These are phyloP conservation scores for Onychomys arenicola DNA, from an alignment of 2,797 vertebrate genomes.

Conservation along the genomic window DNA sequence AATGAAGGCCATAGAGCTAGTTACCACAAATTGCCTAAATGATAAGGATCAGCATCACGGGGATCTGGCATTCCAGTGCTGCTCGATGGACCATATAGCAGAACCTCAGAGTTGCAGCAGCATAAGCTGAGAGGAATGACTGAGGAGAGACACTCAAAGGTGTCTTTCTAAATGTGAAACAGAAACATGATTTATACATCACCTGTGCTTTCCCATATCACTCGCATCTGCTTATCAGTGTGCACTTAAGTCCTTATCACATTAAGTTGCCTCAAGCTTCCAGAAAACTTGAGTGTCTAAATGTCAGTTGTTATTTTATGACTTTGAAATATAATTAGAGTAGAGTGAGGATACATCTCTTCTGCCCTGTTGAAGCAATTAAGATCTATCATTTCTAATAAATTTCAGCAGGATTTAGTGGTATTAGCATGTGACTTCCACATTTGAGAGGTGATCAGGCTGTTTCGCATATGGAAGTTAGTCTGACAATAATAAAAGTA, in stretches of 20 bases:
- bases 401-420: neutral
- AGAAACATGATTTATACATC: neutral
- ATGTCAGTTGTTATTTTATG: neutral
- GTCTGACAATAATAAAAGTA: neutral
- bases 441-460: neutral
- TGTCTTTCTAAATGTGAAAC: neutral
- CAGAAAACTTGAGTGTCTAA: neutral
- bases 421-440: neutral
- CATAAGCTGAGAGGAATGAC: neutral
- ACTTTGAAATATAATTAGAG: slow-evolving; percentile 8
- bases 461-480: neutral
- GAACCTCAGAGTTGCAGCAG: neutral
- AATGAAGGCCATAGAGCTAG: neutral
- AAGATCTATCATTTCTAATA: neutral
- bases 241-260: neutral
- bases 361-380: neutral
- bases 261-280: neutral
- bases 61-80: neutral
- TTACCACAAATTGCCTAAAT: neutral
- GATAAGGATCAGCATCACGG: too few relatives aligned
- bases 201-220: neutral
- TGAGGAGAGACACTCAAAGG: neutral
- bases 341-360: neutral
- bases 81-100: neutral
- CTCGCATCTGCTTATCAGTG: neutral